These are phyloP conservation scores for Sanderia malayensis DNA, from an alignment of 30 jellyfish, hydroid and myxozoan genomes.

Conservation along the genomic window DNA sequence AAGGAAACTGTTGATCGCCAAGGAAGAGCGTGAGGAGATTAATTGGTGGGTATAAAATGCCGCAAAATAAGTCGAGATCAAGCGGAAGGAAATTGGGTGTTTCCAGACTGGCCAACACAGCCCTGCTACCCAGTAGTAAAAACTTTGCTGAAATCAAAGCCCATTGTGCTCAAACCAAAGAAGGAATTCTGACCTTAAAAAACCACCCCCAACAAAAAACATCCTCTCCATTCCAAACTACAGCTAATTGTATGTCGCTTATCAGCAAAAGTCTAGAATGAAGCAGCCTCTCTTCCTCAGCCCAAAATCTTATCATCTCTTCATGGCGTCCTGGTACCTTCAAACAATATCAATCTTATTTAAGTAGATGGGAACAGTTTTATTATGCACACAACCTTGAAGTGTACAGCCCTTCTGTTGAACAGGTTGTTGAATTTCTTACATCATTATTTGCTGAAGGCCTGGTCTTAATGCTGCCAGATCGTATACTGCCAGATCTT, in stretches of 20 bases:
- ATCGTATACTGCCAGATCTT: not conserved
- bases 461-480: slow-evolving; percentile 10
- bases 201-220: not conserved
- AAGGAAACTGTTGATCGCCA: not conserved
- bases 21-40: not conserved
- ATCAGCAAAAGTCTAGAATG: slow-evolving; percentile 15
- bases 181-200: slow-evolving; percentile 4
- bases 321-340: too few species aligned
- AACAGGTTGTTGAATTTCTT: too few species aligned
- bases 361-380: too few species aligned
- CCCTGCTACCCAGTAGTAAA: slow-evolving; percentile 28
- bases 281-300: not conserved
- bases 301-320: too few species aligned
- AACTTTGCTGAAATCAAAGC: too few species aligned
- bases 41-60: not conserved
- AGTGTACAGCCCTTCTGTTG: slow-evolving; percentile 1
- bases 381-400: slow-evolving; percentile 5
- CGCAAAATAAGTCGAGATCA: too few species aligned
- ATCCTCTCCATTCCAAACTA: too few species aligned
- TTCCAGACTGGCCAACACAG: slow-evolving; percentile 37
- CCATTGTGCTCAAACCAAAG: too few species aligned
- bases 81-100: not conserved
- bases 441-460: too few species aligned
- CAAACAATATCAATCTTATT: too few species aligned
- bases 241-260: too few species aligned